Conservation (phyloP, 2,113 vertebrate genomes). For the Hiodon alosoides region DNA sequence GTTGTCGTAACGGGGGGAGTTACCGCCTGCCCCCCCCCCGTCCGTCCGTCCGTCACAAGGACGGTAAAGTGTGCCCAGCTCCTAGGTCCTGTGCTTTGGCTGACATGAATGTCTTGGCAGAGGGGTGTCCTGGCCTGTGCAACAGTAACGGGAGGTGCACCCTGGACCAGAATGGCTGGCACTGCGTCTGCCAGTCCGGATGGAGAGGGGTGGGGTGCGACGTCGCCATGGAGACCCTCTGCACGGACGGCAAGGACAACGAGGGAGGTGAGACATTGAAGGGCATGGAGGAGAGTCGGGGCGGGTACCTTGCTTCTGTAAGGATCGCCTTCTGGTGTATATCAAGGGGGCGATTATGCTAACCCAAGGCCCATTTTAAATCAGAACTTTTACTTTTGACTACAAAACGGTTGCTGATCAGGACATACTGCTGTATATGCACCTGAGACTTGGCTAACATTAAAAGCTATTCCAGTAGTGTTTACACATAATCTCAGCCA, state of each 20-base stretch:
- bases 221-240: constrained; percentile 93
- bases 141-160: constrained; percentile 61
- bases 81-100: constrained; percentile 32
- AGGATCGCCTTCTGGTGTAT: no score
- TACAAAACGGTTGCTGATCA: no score
- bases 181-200: constrained; percentile 94
- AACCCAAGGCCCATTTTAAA: no score
- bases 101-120: constrained; percentile 65
- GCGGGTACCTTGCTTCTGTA: background rate
- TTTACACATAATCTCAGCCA: no score
- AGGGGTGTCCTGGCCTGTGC: constrained; percentile 93
- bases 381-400: no score
- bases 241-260: constrained; percentile 94
- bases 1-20: constrained; percentile 29
- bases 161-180: constrained; percentile 94
- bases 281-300: background rate
- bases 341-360: no score
- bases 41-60: constrained; percentile 34
- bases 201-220: constrained; percentile 95
- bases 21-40: constrained; percentile 42
- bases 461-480: no score
- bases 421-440: no score
- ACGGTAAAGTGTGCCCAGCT: constrained; percentile 1
- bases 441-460: no score
- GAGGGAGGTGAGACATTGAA: constrained; percentile 81